phyloP scores from a whole-genome alignment of 2,797 vertebrate species.

The Cuniculus paca region DNA sequence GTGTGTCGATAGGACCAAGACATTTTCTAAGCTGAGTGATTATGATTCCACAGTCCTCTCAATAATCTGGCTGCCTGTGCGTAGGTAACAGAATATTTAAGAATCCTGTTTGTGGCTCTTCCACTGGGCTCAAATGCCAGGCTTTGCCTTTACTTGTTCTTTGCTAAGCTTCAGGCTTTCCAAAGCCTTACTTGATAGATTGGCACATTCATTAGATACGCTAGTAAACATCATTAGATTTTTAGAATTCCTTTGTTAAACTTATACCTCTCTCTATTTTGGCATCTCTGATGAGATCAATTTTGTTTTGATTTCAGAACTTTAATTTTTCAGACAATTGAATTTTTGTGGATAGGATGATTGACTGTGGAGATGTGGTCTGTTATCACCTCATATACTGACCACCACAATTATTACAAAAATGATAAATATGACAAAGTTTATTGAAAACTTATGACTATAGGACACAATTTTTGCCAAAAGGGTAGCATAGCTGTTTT shows the following conservation, averaged over 20 bases:
- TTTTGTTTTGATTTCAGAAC: conserved; percentile 35
- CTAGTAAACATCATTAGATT: conserved; percentile 21
- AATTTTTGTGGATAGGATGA: neutral
- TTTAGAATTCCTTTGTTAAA: neutral
- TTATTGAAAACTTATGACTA: neutral
- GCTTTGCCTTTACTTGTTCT: neutral
- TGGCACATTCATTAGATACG: neutral
- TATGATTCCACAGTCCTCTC: neutral
- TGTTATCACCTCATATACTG: neutral
- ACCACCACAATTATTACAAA: neutral
- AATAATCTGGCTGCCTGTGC: neutral
- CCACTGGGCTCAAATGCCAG: neutral
- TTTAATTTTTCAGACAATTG: neutral
- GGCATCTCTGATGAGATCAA: neutral
- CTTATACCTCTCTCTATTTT: neutral
- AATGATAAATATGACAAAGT: neutral
- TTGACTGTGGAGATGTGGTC: neutral
- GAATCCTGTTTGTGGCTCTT: neutral
- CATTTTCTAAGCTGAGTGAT: neutral
- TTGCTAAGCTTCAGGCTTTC: neutral
- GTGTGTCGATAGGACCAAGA: neutral
- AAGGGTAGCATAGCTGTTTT: neutral
- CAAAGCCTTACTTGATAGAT: neutral
- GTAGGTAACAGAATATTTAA: neutral
- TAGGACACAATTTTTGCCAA: neutral